Conservation (phyloP, 1,140 invertebrate genomes). For the Eriosoma lanigerum region DNA sequence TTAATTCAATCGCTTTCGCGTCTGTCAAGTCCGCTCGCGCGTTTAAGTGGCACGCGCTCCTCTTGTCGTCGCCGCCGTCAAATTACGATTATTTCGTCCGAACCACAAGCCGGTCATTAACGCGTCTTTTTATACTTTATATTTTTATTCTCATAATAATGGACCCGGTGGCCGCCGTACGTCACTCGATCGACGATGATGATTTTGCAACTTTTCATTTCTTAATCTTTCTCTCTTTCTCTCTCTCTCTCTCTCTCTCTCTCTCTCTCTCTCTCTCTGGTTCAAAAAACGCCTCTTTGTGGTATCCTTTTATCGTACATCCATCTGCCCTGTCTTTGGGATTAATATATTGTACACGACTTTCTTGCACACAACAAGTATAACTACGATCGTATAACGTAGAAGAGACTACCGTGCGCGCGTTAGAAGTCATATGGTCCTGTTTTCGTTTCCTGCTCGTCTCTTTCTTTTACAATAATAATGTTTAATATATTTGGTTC, state of each 20-base stretch:
- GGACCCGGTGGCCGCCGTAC: slow-evolving; percentile 2
- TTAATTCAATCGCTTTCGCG: slow-evolving; percentile 46
- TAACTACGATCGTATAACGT: not conserved
- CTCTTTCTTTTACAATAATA: not conserved
- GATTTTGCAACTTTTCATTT: slow-evolving; percentile 45
- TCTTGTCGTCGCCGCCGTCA: slow-evolving; percentile 12
- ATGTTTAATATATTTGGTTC: slow-evolving; percentile 12
- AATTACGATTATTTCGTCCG: slow-evolving; percentile 32
- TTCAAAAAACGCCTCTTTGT: slow-evolving; percentile 27
- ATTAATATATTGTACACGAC: not conserved
- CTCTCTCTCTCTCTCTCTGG: too few relatives aligned
- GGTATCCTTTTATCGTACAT: not conserved
- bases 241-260: too few relatives aligned
- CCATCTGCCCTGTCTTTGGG: not conserved
- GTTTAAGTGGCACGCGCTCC: slow-evolving; percentile 47
- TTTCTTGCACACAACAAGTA: not conserved
- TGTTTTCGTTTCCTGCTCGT: not conserved
- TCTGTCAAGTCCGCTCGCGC: not conserved
- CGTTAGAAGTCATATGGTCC: slow-evolving; percentile 40
- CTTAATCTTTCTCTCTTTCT: too few relatives aligned
- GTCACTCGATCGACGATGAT: slow-evolving; percentile 28
- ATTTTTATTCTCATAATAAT: not conserved
- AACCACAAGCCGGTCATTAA: slow-evolving; percentile 23
- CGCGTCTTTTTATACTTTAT: not conserved
- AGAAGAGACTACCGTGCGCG: not conserved